A percentile compares a stretch with the other conserved stretches of the same genome.
Evolutionary conservation across 2,113 vertebrate species (phyloP).

Genomic region (Caracal caracal): DNA sequence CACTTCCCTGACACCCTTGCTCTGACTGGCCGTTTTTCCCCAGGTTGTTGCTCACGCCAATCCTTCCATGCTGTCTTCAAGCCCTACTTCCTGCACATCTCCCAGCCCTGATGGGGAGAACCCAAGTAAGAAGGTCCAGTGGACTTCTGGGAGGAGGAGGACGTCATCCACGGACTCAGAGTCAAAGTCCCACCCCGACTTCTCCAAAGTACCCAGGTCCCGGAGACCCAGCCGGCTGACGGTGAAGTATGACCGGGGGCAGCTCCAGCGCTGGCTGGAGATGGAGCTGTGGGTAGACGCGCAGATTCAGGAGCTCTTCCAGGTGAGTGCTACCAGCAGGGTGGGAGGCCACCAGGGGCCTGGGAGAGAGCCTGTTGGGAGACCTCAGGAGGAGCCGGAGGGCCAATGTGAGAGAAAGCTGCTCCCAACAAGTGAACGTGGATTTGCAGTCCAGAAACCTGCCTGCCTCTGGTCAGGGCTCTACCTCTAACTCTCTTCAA

Average conservation of each 20-base stretch:
- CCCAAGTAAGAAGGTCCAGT: constrained; percentile 83
- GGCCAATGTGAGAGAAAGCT: background rate
- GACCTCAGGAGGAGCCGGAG: background rate
- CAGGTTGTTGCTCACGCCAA: background rate
- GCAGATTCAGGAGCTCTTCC: constrained; percentile 95
- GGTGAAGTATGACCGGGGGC: constrained; percentile 96
- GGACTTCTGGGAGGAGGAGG: constrained; percentile 66
- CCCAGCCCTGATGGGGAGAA: constrained; percentile 56
- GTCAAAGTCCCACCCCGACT: constrained; percentile 62
- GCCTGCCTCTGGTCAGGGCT: background rate
- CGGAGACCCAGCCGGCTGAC: constrained; percentile 95
- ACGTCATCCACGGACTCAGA: constrained; percentile 86
- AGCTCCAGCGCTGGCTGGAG: constrained; percentile 96
- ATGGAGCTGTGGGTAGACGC: constrained; percentile 96
- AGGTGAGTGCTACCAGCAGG: constrained; percentile 84
- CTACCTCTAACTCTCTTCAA: background rate
- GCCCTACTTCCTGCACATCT: constrained; percentile 58
- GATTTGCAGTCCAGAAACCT: background rate
- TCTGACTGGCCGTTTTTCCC: background rate
- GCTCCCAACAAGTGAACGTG: background rate
- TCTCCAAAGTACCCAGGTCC: constrained; percentile 54
- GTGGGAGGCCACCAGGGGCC: background rate
- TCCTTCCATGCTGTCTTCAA: constrained; percentile 73
- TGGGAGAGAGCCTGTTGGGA: background rate
- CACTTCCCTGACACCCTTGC: constrained; percentile 6